Evolutionary conservation across 2,113 vertebrate genomes (phyloP).

Genomic region (Orthonyx spaldingii): DNA sequence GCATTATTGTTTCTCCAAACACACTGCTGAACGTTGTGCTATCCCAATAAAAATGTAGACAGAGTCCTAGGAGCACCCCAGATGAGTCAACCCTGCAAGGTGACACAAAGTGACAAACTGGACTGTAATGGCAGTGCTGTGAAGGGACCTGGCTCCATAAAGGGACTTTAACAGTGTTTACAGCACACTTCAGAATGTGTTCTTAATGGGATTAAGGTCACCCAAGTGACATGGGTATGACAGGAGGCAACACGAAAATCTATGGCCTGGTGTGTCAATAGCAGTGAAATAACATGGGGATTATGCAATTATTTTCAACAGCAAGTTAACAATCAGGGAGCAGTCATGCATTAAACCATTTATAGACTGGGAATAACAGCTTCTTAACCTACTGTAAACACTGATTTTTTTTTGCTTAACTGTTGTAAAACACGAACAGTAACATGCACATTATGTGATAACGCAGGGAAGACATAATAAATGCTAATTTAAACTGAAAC

Average conservation of each 20-base stretch:
- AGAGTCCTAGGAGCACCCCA: rapidly evolving
- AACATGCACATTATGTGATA: not conserved
- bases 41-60: not conserved
- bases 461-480: not conserved
- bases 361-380: not conserved
- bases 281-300: not conserved
- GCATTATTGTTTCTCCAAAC: not conserved
- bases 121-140: rapidly evolving
- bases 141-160: not conserved
- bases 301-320: not conserved
- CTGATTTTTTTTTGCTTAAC: not conserved
- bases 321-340: not conserved
- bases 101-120: not conserved
- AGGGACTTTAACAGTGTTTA: not conserved
- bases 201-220: not conserved
- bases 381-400: not conserved
- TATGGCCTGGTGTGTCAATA: not conserved
- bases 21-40: not conserved
- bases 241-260: not conserved
- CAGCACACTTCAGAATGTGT: not conserved
- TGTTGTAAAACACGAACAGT: not conserved
- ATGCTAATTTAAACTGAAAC: not conserved
- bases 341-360: not conserved
- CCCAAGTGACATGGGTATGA: not conserved
- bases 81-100: not conserved